Conservation (phyloP, 2,113 vertebrate genomes). For the Apeltes quadracus region DNA sequence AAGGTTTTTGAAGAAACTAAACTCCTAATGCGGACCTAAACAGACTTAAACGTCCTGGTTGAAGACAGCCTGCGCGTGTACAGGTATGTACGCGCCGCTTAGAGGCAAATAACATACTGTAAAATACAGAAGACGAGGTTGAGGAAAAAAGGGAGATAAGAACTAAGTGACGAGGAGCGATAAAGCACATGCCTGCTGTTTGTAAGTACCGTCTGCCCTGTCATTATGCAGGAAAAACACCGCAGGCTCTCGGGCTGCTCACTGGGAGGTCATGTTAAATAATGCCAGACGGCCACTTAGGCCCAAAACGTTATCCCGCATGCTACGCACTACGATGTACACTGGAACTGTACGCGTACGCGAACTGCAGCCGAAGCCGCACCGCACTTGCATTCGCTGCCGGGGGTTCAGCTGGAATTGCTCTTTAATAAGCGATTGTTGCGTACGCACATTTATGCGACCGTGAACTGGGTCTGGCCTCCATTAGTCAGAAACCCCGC, state of each 20-base stretch:
- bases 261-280: conserved; percentile 41
- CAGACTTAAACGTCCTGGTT: background rate
- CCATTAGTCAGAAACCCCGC: conserved; percentile 65
- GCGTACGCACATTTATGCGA: conserved; percentile 62
- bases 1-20: conserved; percentile 17
- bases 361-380: background rate
- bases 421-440: conserved; percentile 62
- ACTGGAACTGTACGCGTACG: background rate
- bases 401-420: too few species aligned
- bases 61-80: background rate
- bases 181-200: conserved; percentile 12
- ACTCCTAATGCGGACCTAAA: background rate
- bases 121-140: background rate
- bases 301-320: conserved; percentile 6
- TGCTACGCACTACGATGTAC: background rate
- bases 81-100: too few species aligned
- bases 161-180: conserved; percentile 1
- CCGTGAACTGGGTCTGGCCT: conserved; percentile 70
- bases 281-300: conserved; percentile 30
- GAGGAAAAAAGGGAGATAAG: background rate
- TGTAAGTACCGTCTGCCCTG: conserved; percentile 5
- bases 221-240: conserved; percentile 12
- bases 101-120: background rate
- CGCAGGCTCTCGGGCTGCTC: conserved; percentile 20
- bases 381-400: background rate